Evolutionary conservation across 2,888 invertebrate species (phyloP).

Genomic region (Acutogordius australiensis): DNA sequence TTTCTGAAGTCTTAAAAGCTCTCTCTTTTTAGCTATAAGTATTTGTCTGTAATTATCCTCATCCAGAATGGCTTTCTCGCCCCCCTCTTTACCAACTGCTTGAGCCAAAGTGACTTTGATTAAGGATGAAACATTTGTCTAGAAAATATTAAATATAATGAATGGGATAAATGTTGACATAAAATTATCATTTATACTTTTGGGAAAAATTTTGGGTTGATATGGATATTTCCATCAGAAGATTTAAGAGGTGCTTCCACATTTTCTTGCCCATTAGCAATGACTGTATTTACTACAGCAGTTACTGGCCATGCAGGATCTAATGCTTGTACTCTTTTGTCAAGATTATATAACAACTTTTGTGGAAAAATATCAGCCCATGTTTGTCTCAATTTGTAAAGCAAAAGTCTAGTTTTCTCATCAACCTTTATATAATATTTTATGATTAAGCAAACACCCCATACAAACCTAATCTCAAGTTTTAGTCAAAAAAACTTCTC

Average conservation of each 20-base stretch:
- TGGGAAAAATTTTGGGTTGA: constrained; percentile 68
- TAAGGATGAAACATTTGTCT: no score
- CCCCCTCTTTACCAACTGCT: no score
- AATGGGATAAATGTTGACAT: neutral
- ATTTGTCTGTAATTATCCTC: constrained; percentile 32
- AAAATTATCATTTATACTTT: constrained; percentile 3
- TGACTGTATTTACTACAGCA: constrained; percentile 20
- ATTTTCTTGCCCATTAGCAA: no score
- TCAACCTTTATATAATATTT: constrained; percentile 40
- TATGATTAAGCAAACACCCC: constrained; percentile 8
- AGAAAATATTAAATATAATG: no score
- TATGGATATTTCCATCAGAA: constrained; percentile 36
- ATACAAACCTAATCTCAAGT: no score
- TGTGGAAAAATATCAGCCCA: constrained; percentile 74
- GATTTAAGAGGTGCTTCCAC: constrained; percentile 10
- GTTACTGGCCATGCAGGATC: constrained; percentile 89
- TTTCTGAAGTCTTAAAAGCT: constrained; percentile 49
- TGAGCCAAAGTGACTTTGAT: no score
- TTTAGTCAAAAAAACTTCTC: no score
- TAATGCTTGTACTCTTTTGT: constrained; percentile 48
- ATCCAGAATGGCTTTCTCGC: no score
- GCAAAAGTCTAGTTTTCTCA: constrained; percentile 57
- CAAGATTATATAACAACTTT: constrained; percentile 56
- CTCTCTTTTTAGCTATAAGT: constrained; percentile 51
- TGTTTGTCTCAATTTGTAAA: constrained; percentile 77